These are phyloP conservation scores for Sycophila texana DNA, from an alignment of 2,888 invertebrate genomes.

Conservation along the genomic window DNA sequence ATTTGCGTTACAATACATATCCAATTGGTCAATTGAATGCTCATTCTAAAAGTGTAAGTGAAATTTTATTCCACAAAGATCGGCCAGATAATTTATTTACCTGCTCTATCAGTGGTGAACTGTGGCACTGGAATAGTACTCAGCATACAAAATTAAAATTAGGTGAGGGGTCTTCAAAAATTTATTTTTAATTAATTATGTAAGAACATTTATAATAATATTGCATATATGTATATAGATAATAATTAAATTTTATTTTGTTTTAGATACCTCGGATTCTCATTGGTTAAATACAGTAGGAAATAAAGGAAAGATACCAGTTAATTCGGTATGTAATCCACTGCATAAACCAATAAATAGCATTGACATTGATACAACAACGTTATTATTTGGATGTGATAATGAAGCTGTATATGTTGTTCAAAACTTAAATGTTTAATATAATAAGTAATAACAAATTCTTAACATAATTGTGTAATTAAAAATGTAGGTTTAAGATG, in stretches of 20 bases:
- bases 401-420: conserved; percentile 92
- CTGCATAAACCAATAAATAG: conserved; percentile 89
- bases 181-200: too few species aligned
- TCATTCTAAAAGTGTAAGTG: conserved; percentile 86
- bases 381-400: conserved; percentile 89
- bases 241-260: conserved; percentile 1
- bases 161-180: conserved; percentile 60
- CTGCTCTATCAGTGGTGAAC: conserved; percentile 87
- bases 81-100: conserved; percentile 90
- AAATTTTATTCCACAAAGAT: conserved; percentile 91
- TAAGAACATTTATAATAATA: too few species aligned
- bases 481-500: too few species aligned
- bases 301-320: conserved; percentile 79
- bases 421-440: conserved; percentile 78
- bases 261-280: conserved; percentile 69
- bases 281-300: conserved; percentile 78
- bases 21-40: conserved; percentile 90
- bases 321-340: conserved; percentile 84
- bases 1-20: conserved; percentile 88
- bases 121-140: conserved; percentile 91
- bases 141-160: conserved; percentile 69
- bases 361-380: conserved; percentile 85
- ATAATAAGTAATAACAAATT: too few species aligned
- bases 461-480: too few species aligned
- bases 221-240: too few species aligned